Evolutionary conservation across 2,113 vertebrate genomes (phyloP).

Genomic region (Syngnathus floridae): DNA sequence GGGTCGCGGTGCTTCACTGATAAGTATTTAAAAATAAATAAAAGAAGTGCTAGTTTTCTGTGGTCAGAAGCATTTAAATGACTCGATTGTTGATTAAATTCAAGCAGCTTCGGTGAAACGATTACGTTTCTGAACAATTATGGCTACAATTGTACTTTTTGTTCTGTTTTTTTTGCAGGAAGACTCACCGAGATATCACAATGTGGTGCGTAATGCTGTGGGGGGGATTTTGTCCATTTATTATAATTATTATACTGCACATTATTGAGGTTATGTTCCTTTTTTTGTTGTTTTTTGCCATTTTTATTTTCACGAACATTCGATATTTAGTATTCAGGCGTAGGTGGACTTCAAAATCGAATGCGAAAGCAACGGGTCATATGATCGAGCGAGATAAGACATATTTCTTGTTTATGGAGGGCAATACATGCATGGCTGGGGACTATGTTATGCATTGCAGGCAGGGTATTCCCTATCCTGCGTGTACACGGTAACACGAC

Average conservation of each 20-base stretch:
- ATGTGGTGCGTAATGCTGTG: slow-evolving; percentile 71
- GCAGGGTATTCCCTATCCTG: slow-evolving; percentile 51
- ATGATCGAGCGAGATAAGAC: not conserved
- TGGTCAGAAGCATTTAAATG: not conserved
- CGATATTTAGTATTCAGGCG: not conserved
- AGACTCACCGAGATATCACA: slow-evolving; percentile 71
- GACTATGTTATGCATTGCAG: not conserved
- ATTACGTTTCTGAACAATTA: slow-evolving; percentile 37
- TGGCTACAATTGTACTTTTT: slow-evolving; percentile 70
- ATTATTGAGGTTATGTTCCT: not conserved
- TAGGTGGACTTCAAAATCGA: slow-evolving; percentile 1
- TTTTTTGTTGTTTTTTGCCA: too few species aligned
- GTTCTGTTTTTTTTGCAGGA: slow-evolving; percentile 72
- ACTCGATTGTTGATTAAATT: not conserved
- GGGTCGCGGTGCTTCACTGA: slow-evolving; percentile 29
- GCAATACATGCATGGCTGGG: not conserved
- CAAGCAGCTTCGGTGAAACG: slow-evolving; percentile 30
- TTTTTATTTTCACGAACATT: not conserved
- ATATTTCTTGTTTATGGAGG: not conserved
- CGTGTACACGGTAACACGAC: slow-evolving; percentile 43
- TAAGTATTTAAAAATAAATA: slow-evolving; percentile 15
- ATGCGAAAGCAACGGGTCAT: not conserved
- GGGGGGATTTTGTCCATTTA: slow-evolving; percentile 45
- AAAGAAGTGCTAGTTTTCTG: not conserved
- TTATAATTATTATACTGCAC: slow-evolving; percentile 10